These are phyloP conservation scores for Saxicola maurus DNA, from an alignment of 2,797 vertebrate genomes.

Conservation along the genomic window DNA sequence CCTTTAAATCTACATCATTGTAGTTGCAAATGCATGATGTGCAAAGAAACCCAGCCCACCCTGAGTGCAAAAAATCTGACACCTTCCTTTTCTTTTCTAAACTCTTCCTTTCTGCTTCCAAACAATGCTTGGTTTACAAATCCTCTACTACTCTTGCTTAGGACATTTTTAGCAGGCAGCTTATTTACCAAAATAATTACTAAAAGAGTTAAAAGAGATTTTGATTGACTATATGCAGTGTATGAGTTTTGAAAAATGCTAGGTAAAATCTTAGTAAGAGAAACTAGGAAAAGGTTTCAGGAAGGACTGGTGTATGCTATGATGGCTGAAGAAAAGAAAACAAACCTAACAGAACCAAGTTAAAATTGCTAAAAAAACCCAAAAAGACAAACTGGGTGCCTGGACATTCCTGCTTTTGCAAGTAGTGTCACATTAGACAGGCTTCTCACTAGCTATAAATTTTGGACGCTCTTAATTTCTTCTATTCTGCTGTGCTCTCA, in stretches of 20 bases:
- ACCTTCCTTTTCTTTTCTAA: background rate
- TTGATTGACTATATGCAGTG: background rate
- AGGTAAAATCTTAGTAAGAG: background rate
- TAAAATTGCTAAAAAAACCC: background rate
- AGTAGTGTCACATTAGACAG: background rate
- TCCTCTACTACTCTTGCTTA: background rate
- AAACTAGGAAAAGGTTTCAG: background rate
- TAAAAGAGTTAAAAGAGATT: background rate
- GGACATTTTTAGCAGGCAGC: background rate
- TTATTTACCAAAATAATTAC: background rate
- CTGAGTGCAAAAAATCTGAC: background rate
- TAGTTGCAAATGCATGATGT: background rate
- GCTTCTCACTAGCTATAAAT: background rate
- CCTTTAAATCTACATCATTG: background rate
- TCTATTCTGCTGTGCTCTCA: background rate
- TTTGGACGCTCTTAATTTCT: background rate
- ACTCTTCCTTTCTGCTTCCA: background rate
- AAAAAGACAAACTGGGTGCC: background rate
- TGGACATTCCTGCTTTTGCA: background rate
- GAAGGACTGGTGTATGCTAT: background rate
- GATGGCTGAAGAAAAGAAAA: background rate
- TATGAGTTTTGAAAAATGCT: background rate
- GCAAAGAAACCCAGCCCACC: background rate
- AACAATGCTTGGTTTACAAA: background rate
- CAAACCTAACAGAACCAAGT: background rate